Evolutionary conservation across 2,113 vertebrate species (phyloP).

Genomic region (Nesogale talazaci): DNA sequence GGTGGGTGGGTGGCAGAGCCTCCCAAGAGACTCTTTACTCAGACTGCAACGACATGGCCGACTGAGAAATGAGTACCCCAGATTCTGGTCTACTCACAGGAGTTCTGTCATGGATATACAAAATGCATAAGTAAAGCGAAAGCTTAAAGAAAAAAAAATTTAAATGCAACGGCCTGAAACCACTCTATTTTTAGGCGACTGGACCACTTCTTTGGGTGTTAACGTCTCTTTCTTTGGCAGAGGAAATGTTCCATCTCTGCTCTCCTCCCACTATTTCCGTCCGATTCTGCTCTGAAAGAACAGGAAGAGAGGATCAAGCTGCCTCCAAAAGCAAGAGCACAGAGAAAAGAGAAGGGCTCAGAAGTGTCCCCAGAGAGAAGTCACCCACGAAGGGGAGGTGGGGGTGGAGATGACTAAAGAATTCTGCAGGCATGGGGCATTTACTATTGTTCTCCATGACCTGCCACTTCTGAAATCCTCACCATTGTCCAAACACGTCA

Average conservation of each 20-base stretch:
- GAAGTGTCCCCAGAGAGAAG: background rate
- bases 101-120: background rate
- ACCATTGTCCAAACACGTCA: background rate
- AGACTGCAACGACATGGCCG: background rate
- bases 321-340: background rate
- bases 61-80: background rate
- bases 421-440: background rate
- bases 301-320: background rate
- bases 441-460: background rate
- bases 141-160: background rate
- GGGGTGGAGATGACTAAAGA: background rate
- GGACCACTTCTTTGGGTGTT: background rate
- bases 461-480: background rate
- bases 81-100: background rate
- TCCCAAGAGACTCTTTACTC: background rate
- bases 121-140: background rate
- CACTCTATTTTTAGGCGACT: background rate
- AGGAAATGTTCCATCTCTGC: background rate
- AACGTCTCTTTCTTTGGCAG: constrained; percentile 11
- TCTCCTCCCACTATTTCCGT: background rate
- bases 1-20: background rate
- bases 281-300: background rate
- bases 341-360: background rate
- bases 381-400: background rate
- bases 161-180: background rate